Evolutionary conservation across 1,140 invertebrate genomes (phyloP), one percentile per base, ranked within the genome.

Genomic region (Drosophila kikkawai): DNA sequence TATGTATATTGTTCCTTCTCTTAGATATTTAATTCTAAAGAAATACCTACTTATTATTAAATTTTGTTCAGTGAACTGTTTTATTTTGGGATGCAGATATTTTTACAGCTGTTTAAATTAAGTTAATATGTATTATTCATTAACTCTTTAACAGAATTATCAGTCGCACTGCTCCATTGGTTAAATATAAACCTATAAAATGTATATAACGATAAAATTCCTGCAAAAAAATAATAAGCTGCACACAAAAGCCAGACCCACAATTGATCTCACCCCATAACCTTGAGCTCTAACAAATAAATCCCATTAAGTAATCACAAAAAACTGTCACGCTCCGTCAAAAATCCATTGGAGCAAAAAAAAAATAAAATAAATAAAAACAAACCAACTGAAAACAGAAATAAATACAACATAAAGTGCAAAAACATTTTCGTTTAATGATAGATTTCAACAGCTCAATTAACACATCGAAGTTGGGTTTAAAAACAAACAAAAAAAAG

Each of bases 371-470:
- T 22, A 15, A 37, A 32, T 13, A 67, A 51, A 36, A 50, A n/a
- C 7, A 13, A 48, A 1, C n/a, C 15, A 19, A 4, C 58, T 6
- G 19, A 48, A 36, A 55, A 53, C 58, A 53, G 39, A 74, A 26
- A 41, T 39, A 42, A 79, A 59, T 19, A 32, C 22, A 29, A 61
- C 45, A 9, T 15, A 55, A 37, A 57, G 55, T 60, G 37, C 3
- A 36, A 55, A 66, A 37, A 32, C 19, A 11, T 42, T 55, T 59
- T 63, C 34, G 44, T 60, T 63, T 47, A 75, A 48, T 45, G 67
- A 74, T 61, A 67, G 19, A 50, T 75, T 60, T 64, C 44, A 68
- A 67, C 81, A 84, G 37, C 66, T 60, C 47, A 70, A 77, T 77
- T 68, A 65, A 48, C 64, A 59, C 66, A 58, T 58, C 67, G 12